Percentiles rank a stretch among this genome's conserved stretches.
phyloP scores from a whole-genome alignment of 2,113 vertebrate genomes.

The Corythoichthys haematopterus region DNA sequence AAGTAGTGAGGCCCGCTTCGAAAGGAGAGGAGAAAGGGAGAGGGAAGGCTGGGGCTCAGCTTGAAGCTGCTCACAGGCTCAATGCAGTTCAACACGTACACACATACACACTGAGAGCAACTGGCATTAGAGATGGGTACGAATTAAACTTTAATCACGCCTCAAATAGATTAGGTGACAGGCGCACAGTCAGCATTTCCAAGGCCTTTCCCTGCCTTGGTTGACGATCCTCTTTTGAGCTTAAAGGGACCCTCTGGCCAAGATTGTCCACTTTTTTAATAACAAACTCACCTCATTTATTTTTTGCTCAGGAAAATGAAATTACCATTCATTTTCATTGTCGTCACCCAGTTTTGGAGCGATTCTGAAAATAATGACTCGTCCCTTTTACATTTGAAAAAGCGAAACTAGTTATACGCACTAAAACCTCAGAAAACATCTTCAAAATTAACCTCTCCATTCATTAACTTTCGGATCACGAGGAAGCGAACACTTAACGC shows the following conservation, averaged over 20 bases:
- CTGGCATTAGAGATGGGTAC: slow-evolving; percentile 67
- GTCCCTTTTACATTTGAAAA: too few species aligned
- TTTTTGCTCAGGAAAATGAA: too few species aligned
- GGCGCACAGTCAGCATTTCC: slow-evolving; percentile 87
- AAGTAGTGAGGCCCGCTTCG: slow-evolving; percentile 65
- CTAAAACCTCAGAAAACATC: too few species aligned
- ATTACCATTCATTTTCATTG: too few species aligned
- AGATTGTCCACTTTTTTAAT: too few species aligned
- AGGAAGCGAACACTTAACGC: too few species aligned
- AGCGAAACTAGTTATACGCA: too few species aligned
- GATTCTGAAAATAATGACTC: too few species aligned
- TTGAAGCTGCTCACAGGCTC: slow-evolving; percentile 59
- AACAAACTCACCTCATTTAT: too few species aligned
- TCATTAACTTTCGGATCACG: too few species aligned
- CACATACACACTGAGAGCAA: slow-evolving; percentile 12
- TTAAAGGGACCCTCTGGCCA: neutral
- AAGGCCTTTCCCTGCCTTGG: slow-evolving; percentile 75
- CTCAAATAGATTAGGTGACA: slow-evolving; percentile 75
- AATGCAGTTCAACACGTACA: slow-evolving; percentile 41
- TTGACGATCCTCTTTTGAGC: slow-evolving; percentile 72
- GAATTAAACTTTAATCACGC: slow-evolving; percentile 89
- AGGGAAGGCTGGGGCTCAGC: slow-evolving; percentile 62
- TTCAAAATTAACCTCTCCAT: too few species aligned
- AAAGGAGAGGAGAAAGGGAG: slow-evolving; percentile 55
- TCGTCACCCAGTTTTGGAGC: too few species aligned